phyloP scores from a whole-genome alignment of 2,888 invertebrate genomes.

The Caenorhabditis sp. region DNA sequence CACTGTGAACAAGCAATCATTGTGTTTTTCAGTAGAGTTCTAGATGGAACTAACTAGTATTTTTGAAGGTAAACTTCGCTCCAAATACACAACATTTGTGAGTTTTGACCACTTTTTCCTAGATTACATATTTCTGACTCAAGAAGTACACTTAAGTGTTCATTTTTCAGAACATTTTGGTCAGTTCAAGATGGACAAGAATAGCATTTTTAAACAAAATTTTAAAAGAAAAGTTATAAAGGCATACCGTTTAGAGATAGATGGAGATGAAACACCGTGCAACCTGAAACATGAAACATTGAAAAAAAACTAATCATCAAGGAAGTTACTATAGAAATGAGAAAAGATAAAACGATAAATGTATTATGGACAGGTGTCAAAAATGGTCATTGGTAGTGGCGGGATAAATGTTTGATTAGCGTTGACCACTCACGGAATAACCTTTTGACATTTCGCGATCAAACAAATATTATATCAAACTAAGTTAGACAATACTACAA shows the following conservation, averaged over 20 bases:
- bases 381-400: neutral
- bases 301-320: neutral
- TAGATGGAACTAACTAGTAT: too few species aligned
- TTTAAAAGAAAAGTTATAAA: neutral
- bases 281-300: too few species aligned
- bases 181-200: too few species aligned
- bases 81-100: too few species aligned
- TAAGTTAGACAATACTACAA: neutral
- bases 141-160: too few species aligned
- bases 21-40: too few species aligned
- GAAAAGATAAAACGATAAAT: neutral
- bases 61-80: too few species aligned
- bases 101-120: too few species aligned
- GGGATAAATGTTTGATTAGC: neutral
- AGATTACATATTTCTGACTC: too few species aligned
- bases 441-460: neutral
- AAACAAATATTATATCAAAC: neutral
- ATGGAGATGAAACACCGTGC: too few species aligned
- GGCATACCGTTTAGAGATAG: neutral
- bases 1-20: too few species aligned
- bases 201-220: neutral
- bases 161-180: too few species aligned
- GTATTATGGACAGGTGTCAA: neutral
- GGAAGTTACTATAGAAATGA: neutral
- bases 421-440: constrained; percentile 1